Evolutionary conservation across 2,113 vertebrate species (phyloP), one percentile per base, ranked within the genome.

Genomic region (Upupa epops): DNA sequence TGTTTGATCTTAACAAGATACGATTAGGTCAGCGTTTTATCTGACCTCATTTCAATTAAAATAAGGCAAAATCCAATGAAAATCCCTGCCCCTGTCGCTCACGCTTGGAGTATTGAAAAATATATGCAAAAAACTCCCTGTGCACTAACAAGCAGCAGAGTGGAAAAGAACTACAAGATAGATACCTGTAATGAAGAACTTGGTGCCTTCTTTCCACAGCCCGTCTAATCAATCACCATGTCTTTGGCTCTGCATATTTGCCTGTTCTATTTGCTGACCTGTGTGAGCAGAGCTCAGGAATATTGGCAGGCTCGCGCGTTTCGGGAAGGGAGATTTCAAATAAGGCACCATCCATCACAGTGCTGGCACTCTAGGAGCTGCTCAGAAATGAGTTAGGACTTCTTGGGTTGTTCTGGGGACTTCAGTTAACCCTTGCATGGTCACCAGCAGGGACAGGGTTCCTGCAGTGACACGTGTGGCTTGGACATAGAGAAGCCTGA

Each of bases 221-320:
- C 21, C 0, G 0, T 70, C 82, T 89, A 91, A 95, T 92, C 84
- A 94, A 90, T 96, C 92, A 93, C 92, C 91, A 91, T 51, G 49
- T 55, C 87, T 92, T 94, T 87, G 85, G 34, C 52, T 73, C 71
- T 86, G 68, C 60, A 37, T 89, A 89, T 96, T 89, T 94, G 77
- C 81, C 64, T 92, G 46, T 87, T 89, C 32, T 68, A 92, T 89
- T 94, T 95, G 82, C 89, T 95, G 92, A 92, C 95, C 65, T 49
- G 48, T 40, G 68, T 66, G 60, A 85, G 56, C 70, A 91, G 84
- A 87, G 42, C 86, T 66, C 77, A 83, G 49, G 84, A 77, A 85
- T 89, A 92, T 36, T 89, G 89, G 80, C 79, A 87, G 56, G 8
- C 78, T 63, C 63, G 48, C 70, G 68, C 68, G 64, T 90, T 93